A percentile compares a stretch with the other conserved stretches of the same genome.
phyloP scores from a whole-genome alignment of 1,140 invertebrate genomes.

The Orchestia grillus region DNA sequence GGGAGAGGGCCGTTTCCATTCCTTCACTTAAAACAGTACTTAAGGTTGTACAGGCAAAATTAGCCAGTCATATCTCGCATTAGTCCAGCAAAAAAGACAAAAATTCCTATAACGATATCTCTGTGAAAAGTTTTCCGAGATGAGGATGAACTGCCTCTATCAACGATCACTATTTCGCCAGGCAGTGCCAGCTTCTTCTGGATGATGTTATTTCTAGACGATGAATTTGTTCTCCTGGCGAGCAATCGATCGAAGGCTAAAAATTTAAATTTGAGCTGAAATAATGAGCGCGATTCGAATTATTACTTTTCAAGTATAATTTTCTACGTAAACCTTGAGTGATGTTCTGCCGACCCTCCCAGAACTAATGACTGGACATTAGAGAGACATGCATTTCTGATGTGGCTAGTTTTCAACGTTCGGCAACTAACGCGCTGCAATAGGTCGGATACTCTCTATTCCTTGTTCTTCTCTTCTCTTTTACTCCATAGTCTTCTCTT shows the following conservation, averaged over 20 bases:
- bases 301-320: slow-evolving; percentile 50
- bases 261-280: slow-evolving; percentile 41
- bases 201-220: not conserved
- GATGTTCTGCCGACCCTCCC: not conserved
- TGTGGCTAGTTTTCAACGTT: not conserved
- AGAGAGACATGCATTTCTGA: not conserved
- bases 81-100: slow-evolving; percentile 22
- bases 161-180: slow-evolving; percentile 10
- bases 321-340: slow-evolving; percentile 21
- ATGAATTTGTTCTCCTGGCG: not conserved
- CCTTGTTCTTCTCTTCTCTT: too few relatives aligned
- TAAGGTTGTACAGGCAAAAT: slow-evolving; percentile 45
- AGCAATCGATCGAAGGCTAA: not conserved
- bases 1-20: slow-evolving; percentile 18
- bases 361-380: slow-evolving; percentile 18
- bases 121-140: slow-evolving; percentile 39
- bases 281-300: slow-evolving; percentile 54
- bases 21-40: slow-evolving; percentile 46
- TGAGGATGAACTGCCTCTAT: slow-evolving; percentile 20
- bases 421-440: not conserved
- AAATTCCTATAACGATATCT: slow-evolving; percentile 50
- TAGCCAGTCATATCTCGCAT: slow-evolving; percentile 55
- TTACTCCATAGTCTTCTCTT: too few relatives aligned
- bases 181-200: not conserved
- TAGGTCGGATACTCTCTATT: too few relatives aligned